These are phyloP conservation scores for Tricholaema leucomelas DNA, from an alignment of 2,113 vertebrate species.

Conservation along the genomic window DNA sequence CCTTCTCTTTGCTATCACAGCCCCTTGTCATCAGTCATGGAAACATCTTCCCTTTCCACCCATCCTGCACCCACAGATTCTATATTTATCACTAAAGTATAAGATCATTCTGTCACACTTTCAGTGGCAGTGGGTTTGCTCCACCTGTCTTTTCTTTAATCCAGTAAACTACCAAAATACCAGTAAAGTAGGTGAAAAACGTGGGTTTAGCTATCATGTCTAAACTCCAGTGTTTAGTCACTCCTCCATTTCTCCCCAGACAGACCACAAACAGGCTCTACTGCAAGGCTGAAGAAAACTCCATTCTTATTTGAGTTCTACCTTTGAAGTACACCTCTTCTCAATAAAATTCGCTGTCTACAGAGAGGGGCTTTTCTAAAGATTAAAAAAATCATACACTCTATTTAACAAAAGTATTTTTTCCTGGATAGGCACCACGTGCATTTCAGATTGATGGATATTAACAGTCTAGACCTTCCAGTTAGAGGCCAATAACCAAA, in stretches of 20 bases:
- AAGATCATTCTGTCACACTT: not conserved
- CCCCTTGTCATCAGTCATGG: not conserved
- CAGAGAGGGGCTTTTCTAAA: not conserved
- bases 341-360: not conserved
- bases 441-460: not conserved
- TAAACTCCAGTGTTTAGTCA: not conserved
- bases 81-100: not conserved
- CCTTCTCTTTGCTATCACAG: not conserved
- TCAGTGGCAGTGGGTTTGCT: not conserved
- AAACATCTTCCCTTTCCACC: not conserved
- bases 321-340: not conserved
- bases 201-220: not conserved
- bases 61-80: not conserved
- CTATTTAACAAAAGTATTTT: not conserved
- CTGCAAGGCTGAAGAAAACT: not conserved
- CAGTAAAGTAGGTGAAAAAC: not conserved
- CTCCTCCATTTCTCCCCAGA: not conserved
- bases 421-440: not conserved
- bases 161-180: not conserved
- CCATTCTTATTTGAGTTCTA: not conserved
- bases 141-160: not conserved
- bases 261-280: not conserved
- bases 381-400: not conserved
- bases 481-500: not conserved
- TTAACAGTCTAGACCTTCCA: constrained; percentile 10